Evolutionary conservation across 2,888 invertebrate genomes (phyloP).

Genomic region (Cataglyphis cursor): DNA sequence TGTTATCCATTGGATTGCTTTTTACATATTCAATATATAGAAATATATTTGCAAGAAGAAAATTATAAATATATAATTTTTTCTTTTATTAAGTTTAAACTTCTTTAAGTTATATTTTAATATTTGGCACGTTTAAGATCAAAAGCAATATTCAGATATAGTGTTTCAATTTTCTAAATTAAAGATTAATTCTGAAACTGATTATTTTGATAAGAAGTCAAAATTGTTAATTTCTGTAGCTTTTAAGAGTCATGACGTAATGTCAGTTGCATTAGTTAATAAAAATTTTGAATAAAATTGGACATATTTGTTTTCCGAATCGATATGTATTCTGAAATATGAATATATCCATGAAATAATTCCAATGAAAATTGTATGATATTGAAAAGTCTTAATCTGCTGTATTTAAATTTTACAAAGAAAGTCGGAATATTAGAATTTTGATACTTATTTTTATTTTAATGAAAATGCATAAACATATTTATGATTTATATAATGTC

Average conservation of each 20-base stretch:
- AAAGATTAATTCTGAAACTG: background rate
- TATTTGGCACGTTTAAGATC: background rate
- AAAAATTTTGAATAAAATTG: constrained; percentile 13
- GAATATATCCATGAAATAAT: constrained; percentile 6
- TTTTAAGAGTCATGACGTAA: background rate
- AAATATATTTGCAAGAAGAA: constrained; percentile 11
- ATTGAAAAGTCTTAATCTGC: background rate
- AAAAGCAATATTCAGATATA: background rate
- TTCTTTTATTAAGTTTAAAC: background rate
- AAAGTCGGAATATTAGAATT: background rate
- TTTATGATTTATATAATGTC: background rate
- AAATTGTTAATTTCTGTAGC: background rate
- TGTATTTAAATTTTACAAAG: background rate
- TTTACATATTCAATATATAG: background rate
- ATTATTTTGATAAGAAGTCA: constrained; percentile 4
- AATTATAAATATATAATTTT: constrained; percentile 23
- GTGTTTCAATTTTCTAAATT: background rate
- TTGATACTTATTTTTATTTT: background rate
- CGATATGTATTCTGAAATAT: background rate
- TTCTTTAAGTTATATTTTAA: background rate
- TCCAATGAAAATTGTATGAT: background rate
- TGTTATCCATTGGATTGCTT: too few relatives aligned
- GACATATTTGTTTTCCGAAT: background rate
- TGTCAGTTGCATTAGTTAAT: background rate
- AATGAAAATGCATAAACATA: background rate